These are phyloP conservation scores for Phocoena sinus DNA, from an alignment of 2,113 vertebrate species.

Conservation along the genomic window DNA sequence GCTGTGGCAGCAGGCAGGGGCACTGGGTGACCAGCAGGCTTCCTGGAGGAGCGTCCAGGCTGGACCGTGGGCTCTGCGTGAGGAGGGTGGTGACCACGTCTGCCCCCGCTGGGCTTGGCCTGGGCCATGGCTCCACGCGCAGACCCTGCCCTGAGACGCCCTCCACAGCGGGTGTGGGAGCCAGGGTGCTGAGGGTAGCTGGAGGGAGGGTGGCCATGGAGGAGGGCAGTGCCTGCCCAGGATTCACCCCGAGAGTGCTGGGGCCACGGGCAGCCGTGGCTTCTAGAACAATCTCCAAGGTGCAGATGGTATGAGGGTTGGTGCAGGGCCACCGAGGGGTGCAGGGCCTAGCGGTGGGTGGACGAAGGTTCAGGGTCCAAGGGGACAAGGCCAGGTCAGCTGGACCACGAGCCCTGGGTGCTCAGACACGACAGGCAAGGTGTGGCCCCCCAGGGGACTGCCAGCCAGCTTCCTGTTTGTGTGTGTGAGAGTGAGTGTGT, in stretches of 20 bases:
- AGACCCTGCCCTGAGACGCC: background rate
- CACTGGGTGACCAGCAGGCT: accelerated
- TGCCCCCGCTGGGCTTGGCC: background rate
- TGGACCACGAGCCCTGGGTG: background rate
- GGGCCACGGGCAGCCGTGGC: background rate
- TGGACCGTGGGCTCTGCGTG: background rate
- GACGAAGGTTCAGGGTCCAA: background rate
- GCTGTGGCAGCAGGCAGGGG: background rate
- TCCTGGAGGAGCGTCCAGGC: background rate
- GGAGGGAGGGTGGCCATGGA: no score
- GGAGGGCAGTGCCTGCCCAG: background rate
- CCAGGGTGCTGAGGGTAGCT: background rate
- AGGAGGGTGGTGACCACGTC: accelerated
- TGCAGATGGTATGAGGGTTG: background rate
- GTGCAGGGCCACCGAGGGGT: accelerated
- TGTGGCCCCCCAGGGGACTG: background rate
- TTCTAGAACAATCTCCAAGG: background rate
- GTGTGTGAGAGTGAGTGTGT: background rate
- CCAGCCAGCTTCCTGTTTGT: background rate
- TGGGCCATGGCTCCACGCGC: no score
- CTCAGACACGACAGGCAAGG: background rate
- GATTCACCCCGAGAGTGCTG: background rate
- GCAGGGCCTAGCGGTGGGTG: background rate
- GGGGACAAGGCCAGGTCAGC: background rate
- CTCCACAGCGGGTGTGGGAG: accelerated